Conservation (phyloP, 2,888 invertebrate genomes). For the Mesochorus sp. region DNA sequence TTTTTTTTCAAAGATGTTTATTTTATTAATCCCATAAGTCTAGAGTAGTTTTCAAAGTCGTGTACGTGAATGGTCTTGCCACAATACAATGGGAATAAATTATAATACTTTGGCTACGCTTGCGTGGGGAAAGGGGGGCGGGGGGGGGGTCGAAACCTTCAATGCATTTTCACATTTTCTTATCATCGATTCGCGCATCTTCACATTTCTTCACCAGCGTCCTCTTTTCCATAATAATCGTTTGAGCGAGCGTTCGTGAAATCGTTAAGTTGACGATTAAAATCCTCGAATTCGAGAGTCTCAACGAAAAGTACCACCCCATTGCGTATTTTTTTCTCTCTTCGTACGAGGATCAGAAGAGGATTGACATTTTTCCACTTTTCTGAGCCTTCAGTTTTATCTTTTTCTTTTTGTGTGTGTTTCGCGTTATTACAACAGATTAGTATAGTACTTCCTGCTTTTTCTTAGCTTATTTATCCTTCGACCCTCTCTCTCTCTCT, state of each 20-base stretch:
- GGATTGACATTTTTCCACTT: slow-evolving; percentile 37
- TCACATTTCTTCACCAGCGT: slow-evolving; percentile 48
- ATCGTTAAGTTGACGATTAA: slow-evolving; percentile 27
- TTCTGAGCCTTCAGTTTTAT: slow-evolving; percentile 12
- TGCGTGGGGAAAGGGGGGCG: no score
- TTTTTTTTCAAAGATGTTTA: slow-evolving; percentile 76
- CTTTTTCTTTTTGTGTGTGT: slow-evolving; percentile 6
- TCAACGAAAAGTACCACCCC: slow-evolving; percentile 41
- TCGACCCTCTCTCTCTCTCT: slow-evolving; percentile 68
- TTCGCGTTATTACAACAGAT: slow-evolving; percentile 46
- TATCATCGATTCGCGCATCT: slow-evolving; percentile 46
- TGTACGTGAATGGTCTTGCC: slow-evolving; percentile 80
- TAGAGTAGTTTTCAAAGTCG: slow-evolving; percentile 80
- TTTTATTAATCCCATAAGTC: slow-evolving; percentile 81
- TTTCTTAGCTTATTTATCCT: slow-evolving; percentile 66
- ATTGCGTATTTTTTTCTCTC: slow-evolving; percentile 2
- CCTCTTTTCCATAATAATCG: slow-evolving; percentile 52
- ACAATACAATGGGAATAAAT: slow-evolving; percentile 82
- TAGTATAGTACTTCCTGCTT: slow-evolving; percentile 49
- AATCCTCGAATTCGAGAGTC: slow-evolving; percentile 16
- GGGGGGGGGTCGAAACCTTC: slow-evolving; percentile 75
- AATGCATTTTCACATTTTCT: slow-evolving; percentile 50
- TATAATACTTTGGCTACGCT: slow-evolving; percentile 82
- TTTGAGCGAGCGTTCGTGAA: slow-evolving; percentile 61
- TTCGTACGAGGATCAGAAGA: slow-evolving; percentile 23